Evolutionary conservation across 2,797 vertebrate species (phyloP).

Genomic region (Rhincodon typus): DNA sequence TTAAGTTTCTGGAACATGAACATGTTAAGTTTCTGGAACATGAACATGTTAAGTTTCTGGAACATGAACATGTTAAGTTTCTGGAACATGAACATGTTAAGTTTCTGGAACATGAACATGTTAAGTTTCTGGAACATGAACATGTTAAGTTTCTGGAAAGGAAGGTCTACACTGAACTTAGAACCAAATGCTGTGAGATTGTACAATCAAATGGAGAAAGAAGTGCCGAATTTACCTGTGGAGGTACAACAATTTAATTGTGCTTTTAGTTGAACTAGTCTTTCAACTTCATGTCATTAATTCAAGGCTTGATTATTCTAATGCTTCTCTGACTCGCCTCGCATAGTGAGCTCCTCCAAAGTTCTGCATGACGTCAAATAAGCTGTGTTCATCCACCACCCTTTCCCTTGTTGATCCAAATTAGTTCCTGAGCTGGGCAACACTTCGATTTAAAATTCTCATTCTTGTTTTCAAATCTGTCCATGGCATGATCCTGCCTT

Average conservation of each 20-base stretch:
- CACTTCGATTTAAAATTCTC: neutral
- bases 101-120: too few relatives aligned
- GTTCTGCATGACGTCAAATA: too few relatives aligned
- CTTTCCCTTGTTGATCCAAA: neutral
- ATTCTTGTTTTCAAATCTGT: neutral
- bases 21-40: too few relatives aligned
- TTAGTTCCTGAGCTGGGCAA: neutral
- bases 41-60: too few relatives aligned
- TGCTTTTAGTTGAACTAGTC: neutral
- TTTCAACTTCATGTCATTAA: neutral
- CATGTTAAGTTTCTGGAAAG: too few relatives aligned
- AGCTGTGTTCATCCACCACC: neutral
- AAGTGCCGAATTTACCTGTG: neutral
- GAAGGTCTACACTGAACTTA: neutral
- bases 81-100: too few relatives aligned
- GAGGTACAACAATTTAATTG: neutral
- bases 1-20: too few relatives aligned
- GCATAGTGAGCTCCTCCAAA: neutral
- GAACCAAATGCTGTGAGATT: neutral
- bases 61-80: too few relatives aligned
- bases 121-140: too few relatives aligned
- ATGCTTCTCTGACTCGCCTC: neutral
- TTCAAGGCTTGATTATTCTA: neutral
- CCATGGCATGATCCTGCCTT: too few relatives aligned
- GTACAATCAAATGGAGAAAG: neutral